Percentiles rank a stretch among this genome's conserved stretches.
These are phyloP conservation scores for Sander vitreus DNA, from an alignment of 2,113 vertebrate species.

Conservation along the genomic window DNA sequence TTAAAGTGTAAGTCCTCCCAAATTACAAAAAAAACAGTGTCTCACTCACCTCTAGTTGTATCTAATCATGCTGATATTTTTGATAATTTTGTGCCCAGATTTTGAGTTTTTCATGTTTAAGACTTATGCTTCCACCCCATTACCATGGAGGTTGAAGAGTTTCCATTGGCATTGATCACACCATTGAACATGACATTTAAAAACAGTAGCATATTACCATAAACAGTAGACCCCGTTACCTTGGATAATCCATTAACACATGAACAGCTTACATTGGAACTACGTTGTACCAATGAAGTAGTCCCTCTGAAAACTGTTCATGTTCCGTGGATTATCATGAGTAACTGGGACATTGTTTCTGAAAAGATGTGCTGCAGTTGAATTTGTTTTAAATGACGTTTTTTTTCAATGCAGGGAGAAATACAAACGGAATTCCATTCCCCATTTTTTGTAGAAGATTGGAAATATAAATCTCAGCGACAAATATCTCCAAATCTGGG, in stretches of 20 bases:
- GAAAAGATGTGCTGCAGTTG: not conserved
- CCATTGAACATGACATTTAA: not conserved
- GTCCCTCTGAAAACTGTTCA: constrained; percentile 11
- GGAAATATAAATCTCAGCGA: not conserved
- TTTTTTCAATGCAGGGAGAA: not conserved
- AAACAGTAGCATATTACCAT: not conserved
- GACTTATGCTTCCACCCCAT: not conserved
- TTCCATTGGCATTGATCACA: not conserved
- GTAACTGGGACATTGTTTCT: not conserved
- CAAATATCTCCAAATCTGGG: not conserved
- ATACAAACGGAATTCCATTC: not conserved
- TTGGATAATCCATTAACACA: not conserved
- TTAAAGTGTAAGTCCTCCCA: not conserved
- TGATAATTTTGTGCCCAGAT: not conserved
- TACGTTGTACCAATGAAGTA: not conserved
- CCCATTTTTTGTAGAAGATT: not conserved
- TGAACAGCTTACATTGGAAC: not conserved
- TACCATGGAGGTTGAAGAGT: not conserved
- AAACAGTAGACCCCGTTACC: not conserved
- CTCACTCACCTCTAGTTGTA: not conserved
- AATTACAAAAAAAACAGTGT: not conserved
- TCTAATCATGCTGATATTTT: not conserved
- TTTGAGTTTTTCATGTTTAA: not conserved
- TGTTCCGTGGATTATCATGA: not conserved
- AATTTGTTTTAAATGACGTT: not conserved